Conservation (phyloP, 2,797 vertebrate genomes). For the Pangasius macronema region DNA sequence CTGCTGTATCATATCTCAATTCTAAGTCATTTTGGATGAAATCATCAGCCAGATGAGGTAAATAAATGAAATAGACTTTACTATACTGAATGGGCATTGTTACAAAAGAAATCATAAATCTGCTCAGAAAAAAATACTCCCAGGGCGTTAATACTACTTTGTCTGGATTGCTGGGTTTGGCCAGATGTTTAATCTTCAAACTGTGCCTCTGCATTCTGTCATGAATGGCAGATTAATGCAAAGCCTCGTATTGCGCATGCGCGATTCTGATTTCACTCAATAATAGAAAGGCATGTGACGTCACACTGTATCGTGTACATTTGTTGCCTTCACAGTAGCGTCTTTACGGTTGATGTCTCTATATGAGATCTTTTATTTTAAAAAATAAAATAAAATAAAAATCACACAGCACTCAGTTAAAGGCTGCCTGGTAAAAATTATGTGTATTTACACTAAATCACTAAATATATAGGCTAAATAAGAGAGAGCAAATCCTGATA, state of each 20-base stretch:
- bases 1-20: neutral
- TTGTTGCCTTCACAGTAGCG: too few species aligned
- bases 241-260: constrained; percentile 14
- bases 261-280: neutral
- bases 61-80: neutral
- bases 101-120: neutral
- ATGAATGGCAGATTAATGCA: constrained; percentile 6
- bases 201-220: neutral
- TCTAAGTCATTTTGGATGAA: neutral
- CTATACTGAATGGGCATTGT: neutral
- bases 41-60: neutral
- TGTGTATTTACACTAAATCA: neutral
- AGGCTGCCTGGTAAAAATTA: neutral
- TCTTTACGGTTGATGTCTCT: neutral
- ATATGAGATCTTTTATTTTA: neutral
- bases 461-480: neutral
- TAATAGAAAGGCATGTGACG: neutral
- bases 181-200: constrained; percentile 42
- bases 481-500: constrained; percentile 20
- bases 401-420: neutral
- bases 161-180: constrained; percentile 12
- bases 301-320: neutral
- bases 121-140: neutral
- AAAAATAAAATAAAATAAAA: neutral
- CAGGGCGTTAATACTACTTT: constrained; percentile 18